These are phyloP conservation scores for Drosophila neocordata DNA, from an alignment of 1,140 invertebrate species.

Conservation along the genomic window DNA sequence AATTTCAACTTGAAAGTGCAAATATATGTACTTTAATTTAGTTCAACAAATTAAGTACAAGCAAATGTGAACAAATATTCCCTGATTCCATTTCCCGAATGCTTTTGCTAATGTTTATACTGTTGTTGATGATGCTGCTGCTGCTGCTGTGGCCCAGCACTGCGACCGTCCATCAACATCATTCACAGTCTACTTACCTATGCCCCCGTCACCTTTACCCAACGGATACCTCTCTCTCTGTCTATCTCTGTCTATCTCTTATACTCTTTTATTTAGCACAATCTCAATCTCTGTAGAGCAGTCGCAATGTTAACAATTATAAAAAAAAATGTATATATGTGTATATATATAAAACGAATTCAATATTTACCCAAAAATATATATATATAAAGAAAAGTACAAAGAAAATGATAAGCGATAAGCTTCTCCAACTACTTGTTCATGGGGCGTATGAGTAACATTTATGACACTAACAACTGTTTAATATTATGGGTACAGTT, in stretches of 20 bases:
- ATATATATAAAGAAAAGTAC: slow-evolving; percentile 1
- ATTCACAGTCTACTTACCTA: slow-evolving; percentile 9
- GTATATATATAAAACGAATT: slow-evolving; percentile 38
- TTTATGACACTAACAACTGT: too few relatives aligned
- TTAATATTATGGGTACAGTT: too few relatives aligned
- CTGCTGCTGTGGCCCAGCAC: slow-evolving; percentile 2
- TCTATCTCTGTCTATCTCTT: background rate
- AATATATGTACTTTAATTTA: slow-evolving; percentile 11
- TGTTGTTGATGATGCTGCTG: background rate
- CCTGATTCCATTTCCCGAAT: background rate
- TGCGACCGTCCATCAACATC: slow-evolving; percentile 63
- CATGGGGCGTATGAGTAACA: slow-evolving; percentile 58
- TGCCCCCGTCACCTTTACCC: background rate
- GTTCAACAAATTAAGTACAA: slow-evolving; percentile 3
- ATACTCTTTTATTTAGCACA: background rate
- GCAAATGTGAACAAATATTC: slow-evolving; percentile 34
- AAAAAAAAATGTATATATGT: too few relatives aligned
- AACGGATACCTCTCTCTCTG: background rate
- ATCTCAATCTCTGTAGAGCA: slow-evolving; percentile 8
- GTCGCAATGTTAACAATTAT: slow-evolving; percentile 56
- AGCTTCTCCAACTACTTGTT: slow-evolving; percentile 20
- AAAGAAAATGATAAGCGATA: slow-evolving; percentile 60
- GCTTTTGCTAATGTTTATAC: background rate
- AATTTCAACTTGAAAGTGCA: slow-evolving; percentile 46
- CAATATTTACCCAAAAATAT: slow-evolving; percentile 47